Percentiles rank a stretch among this genome's conserved stretches.
Evolutionary conservation across 2,797 vertebrate species (phyloP).

Genomic region (Tarsius wallacei): DNA sequence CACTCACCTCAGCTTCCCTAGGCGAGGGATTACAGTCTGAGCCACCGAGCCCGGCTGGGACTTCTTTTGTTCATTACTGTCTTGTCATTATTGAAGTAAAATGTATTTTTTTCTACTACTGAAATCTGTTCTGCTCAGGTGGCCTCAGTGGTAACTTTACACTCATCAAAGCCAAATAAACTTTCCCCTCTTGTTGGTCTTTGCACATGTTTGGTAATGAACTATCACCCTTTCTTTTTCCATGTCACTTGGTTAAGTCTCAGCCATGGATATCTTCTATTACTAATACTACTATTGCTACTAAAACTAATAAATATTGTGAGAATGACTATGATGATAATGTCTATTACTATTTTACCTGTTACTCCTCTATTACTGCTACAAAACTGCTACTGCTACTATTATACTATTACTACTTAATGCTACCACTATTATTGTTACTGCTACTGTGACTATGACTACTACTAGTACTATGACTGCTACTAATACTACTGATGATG

Average conservation of each 20-base stretch:
- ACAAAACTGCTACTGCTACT: background rate
- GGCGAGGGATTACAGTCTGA: too few species aligned
- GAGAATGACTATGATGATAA: background rate
- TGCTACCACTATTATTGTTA: background rate
- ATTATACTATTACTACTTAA: background rate
- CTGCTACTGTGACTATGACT: too few species aligned
- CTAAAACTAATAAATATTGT: background rate
- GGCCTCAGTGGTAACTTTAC: background rate
- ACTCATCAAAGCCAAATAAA: background rate
- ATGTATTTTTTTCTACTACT: background rate
- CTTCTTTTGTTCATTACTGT: background rate
- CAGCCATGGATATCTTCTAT: background rate
- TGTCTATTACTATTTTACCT: background rate
- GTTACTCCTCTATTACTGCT: background rate
- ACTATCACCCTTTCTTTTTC: background rate
- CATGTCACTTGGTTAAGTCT: background rate
- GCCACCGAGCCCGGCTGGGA: too few species aligned
- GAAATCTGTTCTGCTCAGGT: background rate
- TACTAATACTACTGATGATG: background rate
- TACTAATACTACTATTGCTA: background rate
- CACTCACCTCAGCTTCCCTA: too few species aligned
- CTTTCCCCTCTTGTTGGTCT: background rate
- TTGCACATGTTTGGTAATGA: background rate
- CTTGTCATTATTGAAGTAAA: conserved; percentile 9
- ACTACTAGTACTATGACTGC: background rate